Base-by-base conservation (phyloP, 1,140 invertebrate species). In the Hylaeus volcanicus region DNA sequence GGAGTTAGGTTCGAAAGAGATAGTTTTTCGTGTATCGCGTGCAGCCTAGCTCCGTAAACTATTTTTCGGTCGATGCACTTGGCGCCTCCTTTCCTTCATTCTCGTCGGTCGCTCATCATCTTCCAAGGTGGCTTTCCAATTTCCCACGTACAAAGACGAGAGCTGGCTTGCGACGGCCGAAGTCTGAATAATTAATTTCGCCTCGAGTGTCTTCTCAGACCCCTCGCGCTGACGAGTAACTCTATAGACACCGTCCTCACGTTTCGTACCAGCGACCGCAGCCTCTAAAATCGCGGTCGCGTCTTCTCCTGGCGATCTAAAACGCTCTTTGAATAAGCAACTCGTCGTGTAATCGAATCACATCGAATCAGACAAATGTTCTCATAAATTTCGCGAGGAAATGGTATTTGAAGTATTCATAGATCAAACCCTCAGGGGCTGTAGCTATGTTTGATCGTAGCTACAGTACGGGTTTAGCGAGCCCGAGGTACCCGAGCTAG, bases 181-280 rank as follows among this genome's bases (percentile, higher is more conserved):
- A 80, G 72, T 77, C 79, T 86, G 80, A 85, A 86, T 85, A 86
- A 74, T 83, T 84, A 86, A 79, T 82, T 77, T 68, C 69, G 74
- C 79, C 83, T 83, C 74, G 71, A 84, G 83, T 84, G 80, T 81
- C 79, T 82, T 73, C 83, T 81, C 83, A 84, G 83, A 84, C 83
- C 81, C 81, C 71, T 73, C 71, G 71, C 64, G 66, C 9, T 41
- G 58, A 56, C 64, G 64, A 80, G 71, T 39, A 83, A 80, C 77
- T 66, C 61, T 65, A 74, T 83, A 83, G 64, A 80, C 69, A 37
- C 70, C 70, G 73, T 74, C 74, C 64, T 48, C 77, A 45, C 55
- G 64, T 83, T 83, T 70, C 63, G 76, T 78, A 15, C 63, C 12
- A 26, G 15, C 37, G 48, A 68, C 76, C 75, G 43, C 53, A 60